Conservation (phyloP, 92 coral and sea anemone species). For the Anthopleura xanthogrammica region DNA sequence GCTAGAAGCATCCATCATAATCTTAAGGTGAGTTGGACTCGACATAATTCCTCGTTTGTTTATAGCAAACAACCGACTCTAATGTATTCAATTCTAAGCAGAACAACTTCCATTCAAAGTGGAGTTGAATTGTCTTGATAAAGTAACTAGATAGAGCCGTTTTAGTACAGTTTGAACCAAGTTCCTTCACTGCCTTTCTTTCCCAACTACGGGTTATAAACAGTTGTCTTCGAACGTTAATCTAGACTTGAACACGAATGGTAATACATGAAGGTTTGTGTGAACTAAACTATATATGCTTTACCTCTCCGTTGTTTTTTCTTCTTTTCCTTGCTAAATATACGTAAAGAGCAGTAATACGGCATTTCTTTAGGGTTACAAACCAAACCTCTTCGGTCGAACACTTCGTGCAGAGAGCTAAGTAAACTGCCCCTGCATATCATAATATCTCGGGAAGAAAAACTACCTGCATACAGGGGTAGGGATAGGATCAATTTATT, state of each 20-base stretch:
- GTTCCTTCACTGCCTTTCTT: slow-evolving; percentile 12
- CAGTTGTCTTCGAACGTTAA: background rate
- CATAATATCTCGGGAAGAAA: slow-evolving; percentile 7
- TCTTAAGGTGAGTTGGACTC: background rate
- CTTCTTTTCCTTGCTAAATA: slow-evolving; percentile 78
- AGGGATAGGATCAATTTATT: background rate
- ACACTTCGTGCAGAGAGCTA: slow-evolving; percentile 19
- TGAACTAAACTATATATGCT: slow-evolving; percentile 19
- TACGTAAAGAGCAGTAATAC: slow-evolving; percentile 72
- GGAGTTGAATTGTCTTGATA: background rate
- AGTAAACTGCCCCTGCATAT: slow-evolving; percentile 21
- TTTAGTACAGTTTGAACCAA: slow-evolving; percentile 5
- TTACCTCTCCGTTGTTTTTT: slow-evolving; percentile 61
- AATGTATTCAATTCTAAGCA: background rate
- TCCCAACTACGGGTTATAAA: background rate
- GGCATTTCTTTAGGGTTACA: slow-evolving; percentile 41
- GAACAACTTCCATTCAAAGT: background rate
- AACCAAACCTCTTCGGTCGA: slow-evolving; percentile 12
- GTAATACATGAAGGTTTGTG: background rate
- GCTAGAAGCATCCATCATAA: slow-evolving; percentile 2
- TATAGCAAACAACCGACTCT: background rate
- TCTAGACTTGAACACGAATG: background rate
- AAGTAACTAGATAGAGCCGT: slow-evolving; percentile 7
- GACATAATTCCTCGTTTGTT: background rate
- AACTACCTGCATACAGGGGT: background rate